Evolutionary conservation across 2,888 invertebrate species (phyloP).

Genomic region (Rotaria socialis): DNA sequence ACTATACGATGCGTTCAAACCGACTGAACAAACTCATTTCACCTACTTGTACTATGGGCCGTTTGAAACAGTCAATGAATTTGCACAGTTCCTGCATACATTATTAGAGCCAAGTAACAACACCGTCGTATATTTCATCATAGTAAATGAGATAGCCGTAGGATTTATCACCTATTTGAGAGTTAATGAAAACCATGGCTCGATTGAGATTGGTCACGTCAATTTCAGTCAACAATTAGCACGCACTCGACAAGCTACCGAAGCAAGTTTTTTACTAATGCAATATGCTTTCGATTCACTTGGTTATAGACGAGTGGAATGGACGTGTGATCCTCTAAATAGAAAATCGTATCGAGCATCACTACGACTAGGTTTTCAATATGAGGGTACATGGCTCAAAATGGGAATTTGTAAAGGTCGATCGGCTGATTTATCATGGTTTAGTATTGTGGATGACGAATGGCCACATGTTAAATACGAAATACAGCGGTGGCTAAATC

Average conservation of each 20-base stretch:
- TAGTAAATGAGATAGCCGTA: not conserved
- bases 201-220: not conserved
- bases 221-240: not conserved
- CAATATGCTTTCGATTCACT: not conserved
- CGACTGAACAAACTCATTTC: not conserved
- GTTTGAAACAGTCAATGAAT: not conserved
- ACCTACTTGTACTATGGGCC: not conserved
- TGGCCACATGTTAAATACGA: not conserved
- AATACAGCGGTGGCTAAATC: not conserved
- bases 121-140: not conserved
- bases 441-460: conserved; percentile 1
- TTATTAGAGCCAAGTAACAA: not conserved
- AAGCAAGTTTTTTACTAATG: not conserved
- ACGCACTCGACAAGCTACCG: not conserved
- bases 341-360: not conserved
- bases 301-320: not conserved
- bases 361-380: not conserved
- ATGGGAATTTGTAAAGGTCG: not conserved
- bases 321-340: not conserved
- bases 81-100: not conserved
- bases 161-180: not conserved
- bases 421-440: not conserved
- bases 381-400: conserved; percentile 9
- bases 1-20: conserved; percentile 7
- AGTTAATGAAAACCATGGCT: not conserved